A percentile compares a stretch with the other conserved stretches of the same genome.
Evolutionary conservation across 2,113 vertebrate genomes (phyloP).

Genomic region (Grammomys dolichurus): DNA sequence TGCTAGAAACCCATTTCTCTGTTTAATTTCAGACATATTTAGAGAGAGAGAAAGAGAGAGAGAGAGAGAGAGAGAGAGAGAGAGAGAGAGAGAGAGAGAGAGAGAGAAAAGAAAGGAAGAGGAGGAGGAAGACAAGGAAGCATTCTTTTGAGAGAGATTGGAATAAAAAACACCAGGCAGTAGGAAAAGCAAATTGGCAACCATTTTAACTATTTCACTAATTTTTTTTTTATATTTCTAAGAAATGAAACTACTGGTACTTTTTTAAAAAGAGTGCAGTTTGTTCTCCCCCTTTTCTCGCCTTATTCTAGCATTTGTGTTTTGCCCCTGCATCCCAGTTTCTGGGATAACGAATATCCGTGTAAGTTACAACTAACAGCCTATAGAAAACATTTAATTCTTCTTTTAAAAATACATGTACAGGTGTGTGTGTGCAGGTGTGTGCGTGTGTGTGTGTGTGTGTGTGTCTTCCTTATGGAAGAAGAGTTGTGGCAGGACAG

Average conservation of each 20-base stretch:
- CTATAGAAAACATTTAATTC: background rate
- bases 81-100: background rate
- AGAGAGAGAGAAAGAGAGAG: background rate
- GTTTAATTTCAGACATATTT: constrained; percentile 28
- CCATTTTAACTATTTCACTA: constrained; percentile 32
- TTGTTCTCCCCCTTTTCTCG: background rate
- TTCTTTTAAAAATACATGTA: background rate
- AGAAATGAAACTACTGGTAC: background rate
- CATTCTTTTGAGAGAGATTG: background rate
- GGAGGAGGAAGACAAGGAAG: background rate
- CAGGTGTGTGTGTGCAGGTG: background rate
- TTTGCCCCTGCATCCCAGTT: background rate
- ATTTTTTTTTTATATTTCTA: constrained; percentile 18
- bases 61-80: background rate
- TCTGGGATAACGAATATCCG: background rate
- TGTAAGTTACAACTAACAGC: background rate
- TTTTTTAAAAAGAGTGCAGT: background rate
- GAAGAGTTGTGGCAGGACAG: constrained; percentile 16
- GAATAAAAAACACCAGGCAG: background rate
- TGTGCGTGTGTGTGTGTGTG: background rate
- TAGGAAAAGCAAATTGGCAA: background rate
- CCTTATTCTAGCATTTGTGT: background rate
- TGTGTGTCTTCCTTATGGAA: background rate
- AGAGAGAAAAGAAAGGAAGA: background rate
- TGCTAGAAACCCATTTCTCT: constrained; percentile 34